These are phyloP conservation scores for Gymnocypris eckloni DNA, from an alignment of 2,797 vertebrate species.

Conservation along the genomic window DNA sequence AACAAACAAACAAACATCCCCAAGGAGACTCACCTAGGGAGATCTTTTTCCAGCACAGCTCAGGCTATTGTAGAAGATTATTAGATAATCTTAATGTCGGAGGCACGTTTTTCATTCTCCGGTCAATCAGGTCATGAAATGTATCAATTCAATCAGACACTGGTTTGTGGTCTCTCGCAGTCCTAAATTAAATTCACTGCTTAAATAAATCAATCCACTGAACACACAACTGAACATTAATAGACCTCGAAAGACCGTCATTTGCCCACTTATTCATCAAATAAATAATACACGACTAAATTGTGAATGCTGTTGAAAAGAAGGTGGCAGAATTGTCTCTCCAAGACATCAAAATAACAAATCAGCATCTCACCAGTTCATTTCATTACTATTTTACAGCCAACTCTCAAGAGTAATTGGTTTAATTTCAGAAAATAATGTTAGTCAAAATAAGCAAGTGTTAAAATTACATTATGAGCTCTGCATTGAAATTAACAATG, in stretches of 20 bases:
- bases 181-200: slow-evolving; percentile 3
- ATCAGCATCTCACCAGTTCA: not conserved
- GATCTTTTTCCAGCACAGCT: not conserved
- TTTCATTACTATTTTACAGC: not conserved
- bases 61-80: not conserved
- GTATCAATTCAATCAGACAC: not conserved
- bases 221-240: slow-evolving; percentile 13
- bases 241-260: slow-evolving; percentile 5
- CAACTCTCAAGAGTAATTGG: not conserved
- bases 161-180: not conserved
- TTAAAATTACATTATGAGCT: not conserved
- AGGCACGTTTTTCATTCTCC: not conserved
- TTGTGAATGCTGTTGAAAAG: not conserved
- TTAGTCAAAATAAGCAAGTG: not conserved
- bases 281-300: slow-evolving; percentile 16
- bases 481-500: not conserved
- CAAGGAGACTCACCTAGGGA: not conserved
- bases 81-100: not conserved
- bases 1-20: not conserved
- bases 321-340: not conserved
- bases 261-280: not conserved
- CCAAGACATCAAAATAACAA: not conserved
- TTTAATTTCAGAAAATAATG: slow-evolving; percentile 3
- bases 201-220: not conserved
- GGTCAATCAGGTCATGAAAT: slow-evolving; percentile 10